Evolutionary conservation across 2,888 invertebrate genomes (phyloP), one percentile per base, ranked within the genome.

Genomic region (Rhopalosiphum nymphaeae): DNA sequence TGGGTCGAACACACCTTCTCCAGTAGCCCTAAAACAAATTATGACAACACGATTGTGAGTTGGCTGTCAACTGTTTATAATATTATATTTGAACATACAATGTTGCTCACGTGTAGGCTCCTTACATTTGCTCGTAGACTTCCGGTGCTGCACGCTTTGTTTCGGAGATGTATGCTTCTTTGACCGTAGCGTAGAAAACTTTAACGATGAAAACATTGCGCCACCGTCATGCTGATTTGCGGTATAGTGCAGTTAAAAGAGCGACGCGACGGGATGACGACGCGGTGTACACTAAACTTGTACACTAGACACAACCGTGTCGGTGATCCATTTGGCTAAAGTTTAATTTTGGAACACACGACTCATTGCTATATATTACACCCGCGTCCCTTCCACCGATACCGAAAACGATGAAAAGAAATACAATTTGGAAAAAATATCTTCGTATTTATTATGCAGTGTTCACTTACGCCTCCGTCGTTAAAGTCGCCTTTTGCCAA

Each of bases 141-240:
- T 94, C 61, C 94, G 89, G 89, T 94, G 92, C 21, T 91, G 94
- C 86, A 26, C 36, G 42, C 53, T 92, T 56, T 92, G 92, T n/a
- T 94, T 94, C 61, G 89, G 91, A 78, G 85, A 46, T 46, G 88
- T n/a, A 29, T 91, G 90, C 91, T 56, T 95, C 86, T 91, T 95
- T 94, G 95, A 91, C 16, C 95, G 95, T 67, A 95, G 94, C 86
- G 95, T 95, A 67, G 95, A 95, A 67, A 95, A 95, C 94, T 95
- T 95, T 91, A 95, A 93, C 90, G 95, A 95, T 29, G 95, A 95
- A 93, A 95, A 95, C 95, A 95, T 95, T 61, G 84, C 92, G n/a
- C 85, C 90, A 42, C 78, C 94, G 89, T 88, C 92, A 88, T 87
- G 88, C 61, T 88, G 94, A 61, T 46, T 53, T 4, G 36, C 36